Percentiles rank a stretch among this genome's conserved stretches.
Conservation (phyloP, 2,797 vertebrate genomes). For the Falco columbarius region DNA sequence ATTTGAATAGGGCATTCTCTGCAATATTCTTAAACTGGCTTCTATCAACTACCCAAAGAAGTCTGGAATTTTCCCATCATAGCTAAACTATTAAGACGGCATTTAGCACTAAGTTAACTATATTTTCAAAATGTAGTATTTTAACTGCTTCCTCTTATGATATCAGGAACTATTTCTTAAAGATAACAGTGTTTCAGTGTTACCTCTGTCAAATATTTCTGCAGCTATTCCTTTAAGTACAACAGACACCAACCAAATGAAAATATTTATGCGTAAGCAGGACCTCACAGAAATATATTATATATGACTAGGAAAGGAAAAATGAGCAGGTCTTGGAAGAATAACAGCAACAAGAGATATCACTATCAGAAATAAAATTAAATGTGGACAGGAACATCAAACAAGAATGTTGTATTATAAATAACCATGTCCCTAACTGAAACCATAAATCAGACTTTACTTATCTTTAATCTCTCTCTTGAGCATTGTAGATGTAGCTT, state of each 20-base stretch:
- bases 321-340: constrained; percentile 28
- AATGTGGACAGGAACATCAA: constrained; percentile 57
- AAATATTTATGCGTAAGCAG: constrained; percentile 20
- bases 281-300: constrained; percentile 1
- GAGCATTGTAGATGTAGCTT: constrained; percentile 23
- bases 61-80: not conserved
- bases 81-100: not conserved
- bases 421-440: constrained; percentile 46
- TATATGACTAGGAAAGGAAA: constrained; percentile 33
- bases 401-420: constrained; percentile 55
- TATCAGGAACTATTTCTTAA: not conserved
- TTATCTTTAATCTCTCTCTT: constrained; percentile 58
- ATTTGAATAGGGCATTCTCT: not conserved
- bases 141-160: not conserved
- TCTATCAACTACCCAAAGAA: not conserved
- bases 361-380: constrained; percentile 65
- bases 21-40: not conserved
- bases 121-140: not conserved
- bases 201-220: not conserved
- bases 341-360: constrained; percentile 61
- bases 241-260: not conserved
- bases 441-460: constrained; percentile 55
- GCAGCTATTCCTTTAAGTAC: constrained; percentile 25
- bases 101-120: not conserved
- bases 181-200: not conserved